Conservation (phyloP, 2,888 invertebrate genomes). For the Arctia plantaginis region DNA sequence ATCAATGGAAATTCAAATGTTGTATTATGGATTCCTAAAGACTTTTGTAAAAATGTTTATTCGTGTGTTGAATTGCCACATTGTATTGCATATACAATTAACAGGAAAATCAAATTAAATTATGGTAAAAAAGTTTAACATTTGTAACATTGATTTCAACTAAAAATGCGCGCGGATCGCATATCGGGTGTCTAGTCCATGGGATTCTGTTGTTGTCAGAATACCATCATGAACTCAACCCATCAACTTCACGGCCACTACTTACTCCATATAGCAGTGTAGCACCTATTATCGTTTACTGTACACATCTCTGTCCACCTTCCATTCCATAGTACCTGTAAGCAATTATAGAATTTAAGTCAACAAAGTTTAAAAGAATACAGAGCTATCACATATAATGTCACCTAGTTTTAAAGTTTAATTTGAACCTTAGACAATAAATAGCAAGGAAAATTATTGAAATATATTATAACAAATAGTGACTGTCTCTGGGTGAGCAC, state of each 20-base stretch:
- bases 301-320: slow-evolving; percentile 75
- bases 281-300: slow-evolving; percentile 82
- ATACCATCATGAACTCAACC: slow-evolving; percentile 16
- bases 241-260: slow-evolving; percentile 36
- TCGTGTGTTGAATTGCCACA: not conserved
- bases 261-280: slow-evolving; percentile 65
- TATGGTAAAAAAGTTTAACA: not conserved
- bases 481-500: too few species aligned
- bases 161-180: not conserved
- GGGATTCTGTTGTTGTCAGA: slow-evolving; percentile 12
- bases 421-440: too few species aligned
- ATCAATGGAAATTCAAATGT: not conserved
- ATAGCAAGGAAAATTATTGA: too few species aligned
- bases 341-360: not conserved
- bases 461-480: too few species aligned
- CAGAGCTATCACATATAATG: too few species aligned
- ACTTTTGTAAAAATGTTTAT: not conserved
- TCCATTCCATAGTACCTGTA: slow-evolving; percentile 48
- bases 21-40: not conserved
- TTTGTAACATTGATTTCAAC: not conserved
- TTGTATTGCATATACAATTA: not conserved
- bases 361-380: too few species aligned
- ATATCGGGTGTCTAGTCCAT: slow-evolving; percentile 22
- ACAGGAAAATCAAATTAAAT: not conserved
- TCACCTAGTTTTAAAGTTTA: too few species aligned